Percentiles rank a stretch among this genome's conserved stretches.
These are phyloP conservation scores for Xestia ashworthii DNA, from an alignment of 2,888 invertebrate species.

Conservation along the genomic window DNA sequence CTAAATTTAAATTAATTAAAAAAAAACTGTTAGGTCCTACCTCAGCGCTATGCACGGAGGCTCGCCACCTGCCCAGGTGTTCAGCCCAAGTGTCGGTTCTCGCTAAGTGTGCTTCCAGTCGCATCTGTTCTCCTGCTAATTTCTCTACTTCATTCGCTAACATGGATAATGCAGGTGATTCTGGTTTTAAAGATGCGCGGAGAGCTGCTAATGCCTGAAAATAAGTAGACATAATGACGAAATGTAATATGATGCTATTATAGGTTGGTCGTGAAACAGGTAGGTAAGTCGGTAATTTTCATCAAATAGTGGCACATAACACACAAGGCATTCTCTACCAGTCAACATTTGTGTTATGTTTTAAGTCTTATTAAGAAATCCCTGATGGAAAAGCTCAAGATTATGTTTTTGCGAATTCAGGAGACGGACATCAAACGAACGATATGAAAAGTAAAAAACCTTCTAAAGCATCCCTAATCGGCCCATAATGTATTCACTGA, in stretches of 20 bases:
- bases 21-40: conserved; percentile 78
- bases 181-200: conserved; percentile 95
- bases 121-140: conserved; percentile 94
- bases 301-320: too few species aligned
- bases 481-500: too few species aligned
- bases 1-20: not conserved
- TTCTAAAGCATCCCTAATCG: too few species aligned
- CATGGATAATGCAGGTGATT: conserved; percentile 94
- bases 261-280: too few species aligned
- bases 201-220: conserved; percentile 94
- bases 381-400: too few species aligned
- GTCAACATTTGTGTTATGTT: too few species aligned
- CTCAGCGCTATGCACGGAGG: conserved; percentile 95
- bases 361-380: too few species aligned
- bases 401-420: too few species aligned
- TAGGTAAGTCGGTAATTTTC: too few species aligned
- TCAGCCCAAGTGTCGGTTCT: conserved; percentile 97
- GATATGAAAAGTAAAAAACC: too few species aligned
- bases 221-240: not conserved
- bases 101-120: conserved; percentile 95
- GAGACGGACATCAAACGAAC: not conserved
- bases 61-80: conserved; percentile 96
- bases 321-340: too few species aligned
- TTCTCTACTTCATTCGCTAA: conserved; percentile 96
- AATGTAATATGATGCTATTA: not conserved